Conservation (phyloP, 2,113 vertebrate species). For the Platysternon megacephalum region DNA sequence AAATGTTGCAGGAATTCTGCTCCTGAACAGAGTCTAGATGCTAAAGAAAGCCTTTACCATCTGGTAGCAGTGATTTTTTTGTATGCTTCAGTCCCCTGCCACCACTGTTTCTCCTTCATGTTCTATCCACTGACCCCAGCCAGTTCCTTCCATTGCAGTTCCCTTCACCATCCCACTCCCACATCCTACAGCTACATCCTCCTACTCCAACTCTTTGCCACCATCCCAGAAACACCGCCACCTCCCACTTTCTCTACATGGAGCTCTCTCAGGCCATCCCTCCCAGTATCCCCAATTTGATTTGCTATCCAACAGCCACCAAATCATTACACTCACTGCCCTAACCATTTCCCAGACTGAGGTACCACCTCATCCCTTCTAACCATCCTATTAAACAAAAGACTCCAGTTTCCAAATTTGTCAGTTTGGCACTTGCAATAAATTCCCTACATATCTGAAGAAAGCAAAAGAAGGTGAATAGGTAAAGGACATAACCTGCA, state of each 20-base stretch:
- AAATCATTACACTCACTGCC: background rate
- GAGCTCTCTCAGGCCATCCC: background rate
- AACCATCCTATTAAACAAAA: background rate
- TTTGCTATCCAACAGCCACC: background rate
- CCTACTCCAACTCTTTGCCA: background rate
- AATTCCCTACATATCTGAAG: background rate
- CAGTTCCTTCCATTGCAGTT: background rate
- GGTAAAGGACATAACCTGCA: constrained; percentile 15
- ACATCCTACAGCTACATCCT: background rate
- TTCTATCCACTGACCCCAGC: too few species aligned
- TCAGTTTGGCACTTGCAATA: background rate
- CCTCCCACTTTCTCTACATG: background rate
- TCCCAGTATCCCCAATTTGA: background rate
- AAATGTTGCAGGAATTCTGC: too few species aligned
- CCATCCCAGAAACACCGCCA: background rate
- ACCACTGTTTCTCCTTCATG: too few species aligned
- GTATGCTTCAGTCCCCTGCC: too few species aligned
- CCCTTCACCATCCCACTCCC: background rate
- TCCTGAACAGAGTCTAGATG: too few species aligned
- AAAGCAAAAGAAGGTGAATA: background rate
- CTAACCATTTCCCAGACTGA: background rate
- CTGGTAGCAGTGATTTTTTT: too few species aligned
- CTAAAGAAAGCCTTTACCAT: too few species aligned
- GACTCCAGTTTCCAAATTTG: background rate
- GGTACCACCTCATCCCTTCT: background rate